phyloP scores from a whole-genome alignment of 2,797 vertebrate genomes.

The Phoxinus dragarum region DNA sequence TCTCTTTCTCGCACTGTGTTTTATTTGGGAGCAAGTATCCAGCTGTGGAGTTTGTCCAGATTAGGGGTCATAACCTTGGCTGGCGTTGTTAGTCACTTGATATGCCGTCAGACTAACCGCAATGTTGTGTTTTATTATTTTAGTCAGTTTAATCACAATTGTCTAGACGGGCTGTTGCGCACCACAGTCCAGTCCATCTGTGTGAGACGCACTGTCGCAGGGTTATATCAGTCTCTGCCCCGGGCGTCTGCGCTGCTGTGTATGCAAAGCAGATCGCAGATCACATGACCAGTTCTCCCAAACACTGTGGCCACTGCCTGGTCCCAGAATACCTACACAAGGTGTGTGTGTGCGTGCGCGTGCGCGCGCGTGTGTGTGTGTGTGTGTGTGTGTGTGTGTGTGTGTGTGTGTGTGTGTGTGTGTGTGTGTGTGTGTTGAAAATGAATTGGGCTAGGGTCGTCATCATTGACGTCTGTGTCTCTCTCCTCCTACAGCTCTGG shows the following conservation, averaged over 20 bases:
- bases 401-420: constrained; percentile 29
- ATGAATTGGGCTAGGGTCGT: constrained; percentile 62
- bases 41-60: constrained; percentile 56
- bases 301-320: constrained; percentile 34
- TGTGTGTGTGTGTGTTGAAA: constrained; percentile 52
- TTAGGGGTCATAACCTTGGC: constrained; percentile 67
- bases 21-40: constrained; percentile 14
- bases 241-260: constrained; percentile 55
- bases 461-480: constrained; percentile 67
- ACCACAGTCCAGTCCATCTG: constrained; percentile 34
- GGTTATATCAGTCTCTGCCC: constrained; percentile 42
- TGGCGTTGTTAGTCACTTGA: constrained; percentile 55
- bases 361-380: constrained; percentile 25
- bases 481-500: constrained; percentile 67
- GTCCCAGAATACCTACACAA: constrained; percentile 8
- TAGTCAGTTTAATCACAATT: constrained; percentile 62
- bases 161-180: constrained; percentile 67
- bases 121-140: constrained; percentile 59
- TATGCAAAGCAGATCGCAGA: constrained; percentile 65
- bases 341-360: constrained; percentile 40
- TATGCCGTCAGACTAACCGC: constrained; percentile 54
- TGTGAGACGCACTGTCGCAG: constrained; percentile 1
- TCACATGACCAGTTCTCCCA: constrained; percentile 59
- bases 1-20: neutral
- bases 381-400: constrained; percentile 32